Evolutionary conservation across 37 sponge, comb jelly and placozoan genomes (phyloP).

Genomic region (Diacarnus erythraeanus): DNA sequence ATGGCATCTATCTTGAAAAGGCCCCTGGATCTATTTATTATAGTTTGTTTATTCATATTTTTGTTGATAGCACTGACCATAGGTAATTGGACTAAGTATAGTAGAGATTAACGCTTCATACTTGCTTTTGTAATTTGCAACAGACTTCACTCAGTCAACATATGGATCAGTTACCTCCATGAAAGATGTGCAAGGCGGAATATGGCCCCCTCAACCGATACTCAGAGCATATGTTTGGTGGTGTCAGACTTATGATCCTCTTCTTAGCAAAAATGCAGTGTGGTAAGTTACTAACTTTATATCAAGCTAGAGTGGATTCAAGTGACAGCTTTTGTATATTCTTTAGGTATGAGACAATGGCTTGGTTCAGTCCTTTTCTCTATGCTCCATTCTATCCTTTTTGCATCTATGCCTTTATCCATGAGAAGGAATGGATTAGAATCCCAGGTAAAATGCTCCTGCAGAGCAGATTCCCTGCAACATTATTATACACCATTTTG

Average conservation of each 20-base stretch:
- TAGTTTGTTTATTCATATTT: conserved; percentile 48
- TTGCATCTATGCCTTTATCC: conserved; percentile 85
- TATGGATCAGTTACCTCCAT: conserved; percentile 47
- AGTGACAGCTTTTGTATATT: no score
- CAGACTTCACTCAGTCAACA: conserved; percentile 68
- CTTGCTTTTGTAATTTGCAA: not conserved
- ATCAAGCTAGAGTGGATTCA: no score
- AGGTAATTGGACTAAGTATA: conserved; percentile 34
- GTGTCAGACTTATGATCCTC: conserved; percentile 79
- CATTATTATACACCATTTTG: not conserved
- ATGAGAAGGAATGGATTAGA: conserved; percentile 82
- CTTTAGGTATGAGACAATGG: conserved; percentile 77
- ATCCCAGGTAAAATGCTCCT: conserved; percentile 61
- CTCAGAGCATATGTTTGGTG: conserved; percentile 68
- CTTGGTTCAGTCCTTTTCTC: conserved; percentile 73
- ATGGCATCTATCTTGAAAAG: conserved; percentile 41
- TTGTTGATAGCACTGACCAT: conserved; percentile 70
- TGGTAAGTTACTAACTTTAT: conserved; percentile 50
- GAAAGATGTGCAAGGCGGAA: conserved; percentile 31
- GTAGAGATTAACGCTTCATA: not conserved
- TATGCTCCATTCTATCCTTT: conserved; percentile 77
- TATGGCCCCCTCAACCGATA: conserved; percentile 75
- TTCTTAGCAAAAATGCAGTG: conserved; percentile 73
- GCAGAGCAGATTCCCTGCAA: not conserved
- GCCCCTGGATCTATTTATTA: conserved; percentile 68